phyloP scores from a whole-genome alignment of 1,140 invertebrate species.

The Ostrea edulis region DNA sequence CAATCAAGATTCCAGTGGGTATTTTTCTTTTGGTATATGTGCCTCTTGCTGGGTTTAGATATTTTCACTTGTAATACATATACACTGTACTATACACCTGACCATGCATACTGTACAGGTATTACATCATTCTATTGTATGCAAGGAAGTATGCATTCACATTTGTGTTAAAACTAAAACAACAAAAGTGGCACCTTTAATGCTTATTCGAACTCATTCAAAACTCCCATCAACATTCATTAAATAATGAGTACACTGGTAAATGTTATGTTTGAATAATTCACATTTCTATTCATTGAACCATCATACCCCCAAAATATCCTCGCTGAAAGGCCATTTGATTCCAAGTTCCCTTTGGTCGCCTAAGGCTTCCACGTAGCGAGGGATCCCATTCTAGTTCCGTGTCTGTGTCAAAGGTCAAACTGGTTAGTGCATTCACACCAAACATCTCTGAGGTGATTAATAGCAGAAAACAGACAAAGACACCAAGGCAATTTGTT shows the following conservation, averaged over 20 bases:
- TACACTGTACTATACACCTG: too few relatives aligned
- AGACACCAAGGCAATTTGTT: slow-evolving; percentile 6
- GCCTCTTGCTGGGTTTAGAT: too few relatives aligned
- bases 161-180: too few relatives aligned
- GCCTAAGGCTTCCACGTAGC: slow-evolving; percentile 69
- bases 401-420: slow-evolving; percentile 58
- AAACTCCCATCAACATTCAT: not conserved
- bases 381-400: slow-evolving; percentile 75
- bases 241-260: not conserved
- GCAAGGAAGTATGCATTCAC: too few relatives aligned
- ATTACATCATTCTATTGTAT: too few relatives aligned
- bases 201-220: too few relatives aligned
- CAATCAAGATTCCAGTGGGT: too few relatives aligned
- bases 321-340: slow-evolving; percentile 43
- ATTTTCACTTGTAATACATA: too few relatives aligned
- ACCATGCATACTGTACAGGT: too few relatives aligned
- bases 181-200: too few relatives aligned
- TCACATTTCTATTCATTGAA: not conserved
- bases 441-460: slow-evolving; percentile 12
- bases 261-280: not conserved
- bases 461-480: slow-evolving; percentile 16
- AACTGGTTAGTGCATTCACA: slow-evolving; percentile 42
- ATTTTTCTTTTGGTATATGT: too few relatives aligned
- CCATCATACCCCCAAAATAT: slow-evolving; percentile 31
- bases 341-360: slow-evolving; percentile 66